phyloP scores from a whole-genome alignment of 2,888 invertebrate genomes.

The Antitype chi region DNA sequence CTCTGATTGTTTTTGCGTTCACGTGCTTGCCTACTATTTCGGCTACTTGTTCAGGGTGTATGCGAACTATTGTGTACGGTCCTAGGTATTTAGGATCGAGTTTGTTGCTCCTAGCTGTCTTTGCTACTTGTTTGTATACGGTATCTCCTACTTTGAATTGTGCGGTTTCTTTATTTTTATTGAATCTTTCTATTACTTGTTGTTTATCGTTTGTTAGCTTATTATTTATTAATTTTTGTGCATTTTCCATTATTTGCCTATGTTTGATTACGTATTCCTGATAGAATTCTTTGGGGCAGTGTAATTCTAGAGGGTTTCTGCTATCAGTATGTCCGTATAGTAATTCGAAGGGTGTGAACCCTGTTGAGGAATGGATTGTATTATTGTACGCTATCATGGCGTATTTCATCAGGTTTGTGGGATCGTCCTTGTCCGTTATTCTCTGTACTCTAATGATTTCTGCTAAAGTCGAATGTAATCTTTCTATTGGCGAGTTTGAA shows the following conservation, averaged over 20 bases:
- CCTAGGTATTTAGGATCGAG: constrained; percentile 28
- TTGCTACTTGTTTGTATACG: constrained; percentile 66
- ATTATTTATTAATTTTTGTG: constrained; percentile 51
- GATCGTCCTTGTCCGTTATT: constrained; percentile 58
- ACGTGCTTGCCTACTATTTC: constrained; percentile 68
- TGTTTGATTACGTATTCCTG: constrained; percentile 94
- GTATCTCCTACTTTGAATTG: constrained; percentile 63
- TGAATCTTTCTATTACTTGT: constrained; percentile 45
- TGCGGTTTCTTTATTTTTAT: constrained; percentile 48
- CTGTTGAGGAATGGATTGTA: constrained; percentile 66
- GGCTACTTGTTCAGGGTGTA: constrained; percentile 65
- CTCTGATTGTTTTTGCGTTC: constrained; percentile 65
- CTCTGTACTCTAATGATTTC: constrained; percentile 61
- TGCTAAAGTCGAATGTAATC: constrained; percentile 54
- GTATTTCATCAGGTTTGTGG: constrained; percentile 64
- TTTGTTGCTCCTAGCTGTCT: constrained; percentile 63
- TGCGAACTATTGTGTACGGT: constrained; percentile 58
- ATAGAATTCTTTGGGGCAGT: constrained; percentile 83
- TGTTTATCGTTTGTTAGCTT: constrained; percentile 49
- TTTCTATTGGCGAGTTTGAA: constrained; percentile 61
- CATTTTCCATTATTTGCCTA: constrained; percentile 57
- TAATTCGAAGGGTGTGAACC: constrained; percentile 68
- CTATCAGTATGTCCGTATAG: constrained; percentile 66
- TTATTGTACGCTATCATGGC: constrained; percentile 68
- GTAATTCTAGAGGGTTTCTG: constrained; percentile 68